A percentile compares a stretch with the other conserved stretches of the same genome.
These are phyloP conservation scores for Etheostoma cragini DNA, from an alignment of 2,113 vertebrate species.

Conservation along the genomic window DNA sequence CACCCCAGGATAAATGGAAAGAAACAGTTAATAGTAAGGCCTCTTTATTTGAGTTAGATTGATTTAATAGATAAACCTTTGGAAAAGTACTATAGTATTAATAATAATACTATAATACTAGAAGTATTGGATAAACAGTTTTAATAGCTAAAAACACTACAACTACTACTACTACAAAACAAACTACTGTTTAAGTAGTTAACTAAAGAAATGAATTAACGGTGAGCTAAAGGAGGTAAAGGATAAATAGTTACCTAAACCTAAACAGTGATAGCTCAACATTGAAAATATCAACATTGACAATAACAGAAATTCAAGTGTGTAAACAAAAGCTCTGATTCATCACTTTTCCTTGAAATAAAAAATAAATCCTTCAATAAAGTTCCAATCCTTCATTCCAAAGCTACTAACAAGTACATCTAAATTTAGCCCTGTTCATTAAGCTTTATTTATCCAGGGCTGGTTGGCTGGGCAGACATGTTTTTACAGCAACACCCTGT, in stretches of 20 bases:
- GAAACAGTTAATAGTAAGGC: too few relatives aligned
- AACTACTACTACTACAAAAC: too few relatives aligned
- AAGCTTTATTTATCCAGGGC: background rate
- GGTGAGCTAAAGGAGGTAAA: background rate
- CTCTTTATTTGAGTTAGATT: too few relatives aligned
- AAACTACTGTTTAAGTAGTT: background rate
- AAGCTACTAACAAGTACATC: background rate
- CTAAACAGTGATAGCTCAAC: background rate
- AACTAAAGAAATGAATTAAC: background rate
- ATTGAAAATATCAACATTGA: background rate
- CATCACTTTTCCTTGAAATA: background rate
- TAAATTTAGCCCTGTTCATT: background rate
- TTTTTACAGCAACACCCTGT: constrained; percentile 14
- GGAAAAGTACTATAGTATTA: too few relatives aligned
- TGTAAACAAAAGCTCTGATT: constrained; percentile 29
- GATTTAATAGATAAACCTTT: too few relatives aligned
- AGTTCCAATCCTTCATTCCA: background rate
- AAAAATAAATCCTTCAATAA: background rate
- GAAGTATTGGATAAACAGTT: background rate
- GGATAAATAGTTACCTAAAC: too few relatives aligned
- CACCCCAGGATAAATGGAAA: background rate
- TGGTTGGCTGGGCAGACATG: background rate
- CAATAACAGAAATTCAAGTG: constrained; percentile 9
- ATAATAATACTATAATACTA: too few relatives aligned
- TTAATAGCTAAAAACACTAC: background rate